A percentile compares a stretch with the other conserved stretches of the same genome.
These are phyloP conservation scores for Pristionchus japonicus DNA, from an alignment of 2,888 invertebrate species.

Conservation along the genomic window DNA sequence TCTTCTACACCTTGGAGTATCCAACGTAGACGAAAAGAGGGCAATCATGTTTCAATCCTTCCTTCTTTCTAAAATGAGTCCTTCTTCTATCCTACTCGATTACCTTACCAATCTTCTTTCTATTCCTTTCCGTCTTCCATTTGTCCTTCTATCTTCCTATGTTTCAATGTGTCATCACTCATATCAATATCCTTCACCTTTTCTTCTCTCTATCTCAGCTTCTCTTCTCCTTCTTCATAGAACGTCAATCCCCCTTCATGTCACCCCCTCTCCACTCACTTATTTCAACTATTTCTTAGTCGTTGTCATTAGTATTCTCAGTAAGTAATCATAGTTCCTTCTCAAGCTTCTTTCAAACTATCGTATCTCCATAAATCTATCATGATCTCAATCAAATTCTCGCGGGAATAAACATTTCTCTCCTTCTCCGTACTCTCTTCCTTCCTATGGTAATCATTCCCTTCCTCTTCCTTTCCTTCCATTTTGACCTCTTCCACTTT, in stretches of 20 bases:
- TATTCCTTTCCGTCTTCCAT: background rate
- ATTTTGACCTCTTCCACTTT: conserved; percentile 1
- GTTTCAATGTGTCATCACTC: conserved; percentile 20
- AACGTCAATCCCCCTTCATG: background rate
- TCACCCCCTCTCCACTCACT: too few relatives aligned
- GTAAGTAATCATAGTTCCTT: too few relatives aligned
- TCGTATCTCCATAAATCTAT: background rate
- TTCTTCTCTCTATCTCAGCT: background rate
- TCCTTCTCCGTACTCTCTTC: background rate
- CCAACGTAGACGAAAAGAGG: background rate
- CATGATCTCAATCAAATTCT: conserved; percentile 35
- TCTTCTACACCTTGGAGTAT: background rate
- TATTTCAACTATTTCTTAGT: too few relatives aligned
- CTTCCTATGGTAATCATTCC: background rate
- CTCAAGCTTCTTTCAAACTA: too few relatives aligned
- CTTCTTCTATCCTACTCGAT: conserved; percentile 31
- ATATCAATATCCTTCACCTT: conserved; percentile 21
- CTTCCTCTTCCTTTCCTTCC: background rate
- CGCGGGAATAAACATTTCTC: conserved; percentile 23
- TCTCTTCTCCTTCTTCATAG: background rate
- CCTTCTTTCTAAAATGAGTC: background rate
- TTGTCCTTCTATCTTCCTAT: background rate
- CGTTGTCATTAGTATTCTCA: too few relatives aligned
- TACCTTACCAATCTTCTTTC: conserved; percentile 8
- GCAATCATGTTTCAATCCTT: conserved; percentile 33